phyloP scores from a whole-genome alignment of 1,140 invertebrate genomes.

The Helicoverpa armigera region DNA sequence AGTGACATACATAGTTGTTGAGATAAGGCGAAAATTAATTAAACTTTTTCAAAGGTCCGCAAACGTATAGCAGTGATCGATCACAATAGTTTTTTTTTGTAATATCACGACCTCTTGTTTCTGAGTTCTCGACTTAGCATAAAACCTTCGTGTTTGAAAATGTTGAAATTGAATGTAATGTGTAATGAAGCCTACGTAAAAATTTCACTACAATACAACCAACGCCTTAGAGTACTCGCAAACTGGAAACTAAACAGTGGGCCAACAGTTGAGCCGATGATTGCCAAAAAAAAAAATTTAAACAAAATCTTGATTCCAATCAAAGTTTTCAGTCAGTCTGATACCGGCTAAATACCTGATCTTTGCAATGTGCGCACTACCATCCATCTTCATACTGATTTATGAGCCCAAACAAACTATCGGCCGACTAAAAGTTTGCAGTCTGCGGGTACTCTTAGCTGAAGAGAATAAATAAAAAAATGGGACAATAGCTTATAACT shows the following conservation, averaged over 20 bases:
- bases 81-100: constrained; percentile 10
- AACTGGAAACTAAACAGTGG: no score
- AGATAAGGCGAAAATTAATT: constrained; percentile 35
- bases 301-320: no score
- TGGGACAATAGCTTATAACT: constrained; percentile 70
- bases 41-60: constrained; percentile 31
- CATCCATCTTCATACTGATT: no score
- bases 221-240: neutral
- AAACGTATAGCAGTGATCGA: constrained; percentile 24
- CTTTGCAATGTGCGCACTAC: no score
- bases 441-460: no score
- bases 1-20: constrained; percentile 32
- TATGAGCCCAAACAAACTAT: no score
- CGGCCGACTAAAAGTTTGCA: no score
- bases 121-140: neutral
- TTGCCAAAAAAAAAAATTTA: no score
- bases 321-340: no score
- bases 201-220: constrained; percentile 44
- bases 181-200: constrained; percentile 48
- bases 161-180: constrained; percentile 42
- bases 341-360: no score
- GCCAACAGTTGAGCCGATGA: no score
- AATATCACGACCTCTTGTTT: constrained; percentile 18
- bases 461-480: constrained; percentile 57
- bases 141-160: constrained; percentile 25